Conservation (phyloP, 1,140 invertebrate species). For the Laodelphax striatellus region DNA sequence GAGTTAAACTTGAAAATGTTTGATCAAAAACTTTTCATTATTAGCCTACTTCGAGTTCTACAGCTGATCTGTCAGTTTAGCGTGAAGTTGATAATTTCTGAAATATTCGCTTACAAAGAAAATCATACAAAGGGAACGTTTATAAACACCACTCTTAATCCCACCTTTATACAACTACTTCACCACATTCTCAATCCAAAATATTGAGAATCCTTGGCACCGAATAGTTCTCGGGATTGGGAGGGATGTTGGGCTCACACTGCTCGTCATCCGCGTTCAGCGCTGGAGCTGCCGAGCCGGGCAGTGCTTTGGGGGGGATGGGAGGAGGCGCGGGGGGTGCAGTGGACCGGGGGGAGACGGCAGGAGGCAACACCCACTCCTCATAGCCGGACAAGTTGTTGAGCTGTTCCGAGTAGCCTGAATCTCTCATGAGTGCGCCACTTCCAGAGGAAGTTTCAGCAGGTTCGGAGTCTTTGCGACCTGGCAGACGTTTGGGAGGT, state of each 20-base stretch:
- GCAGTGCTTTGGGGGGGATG: constrained; percentile 40
- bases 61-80: no score
- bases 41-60: no score
- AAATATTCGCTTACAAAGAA: no score
- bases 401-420: constrained; percentile 16
- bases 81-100: no score
- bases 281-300: constrained; percentile 27
- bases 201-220: constrained; percentile 37
- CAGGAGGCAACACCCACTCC: constrained; percentile 18
- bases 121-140: no score
- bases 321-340: constrained; percentile 36
- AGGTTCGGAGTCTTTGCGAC: constrained; percentile 33
- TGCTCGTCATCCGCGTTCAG: constrained; percentile 25
- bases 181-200: neutral
- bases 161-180: no score
- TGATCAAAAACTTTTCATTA: no score
- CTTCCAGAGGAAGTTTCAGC: constrained; percentile 18
- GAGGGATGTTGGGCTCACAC: neutral
- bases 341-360: constrained; percentile 10
- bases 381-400: constrained; percentile 17
- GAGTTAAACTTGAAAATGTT: no score
- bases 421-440: constrained; percentile 27
- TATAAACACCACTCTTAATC: no score
- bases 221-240: constrained; percentile 37
- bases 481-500: constrained; percentile 42